phyloP scores from a whole-genome alignment of 2,888 invertebrate genomes.

The Drosophila acutilabella region DNA sequence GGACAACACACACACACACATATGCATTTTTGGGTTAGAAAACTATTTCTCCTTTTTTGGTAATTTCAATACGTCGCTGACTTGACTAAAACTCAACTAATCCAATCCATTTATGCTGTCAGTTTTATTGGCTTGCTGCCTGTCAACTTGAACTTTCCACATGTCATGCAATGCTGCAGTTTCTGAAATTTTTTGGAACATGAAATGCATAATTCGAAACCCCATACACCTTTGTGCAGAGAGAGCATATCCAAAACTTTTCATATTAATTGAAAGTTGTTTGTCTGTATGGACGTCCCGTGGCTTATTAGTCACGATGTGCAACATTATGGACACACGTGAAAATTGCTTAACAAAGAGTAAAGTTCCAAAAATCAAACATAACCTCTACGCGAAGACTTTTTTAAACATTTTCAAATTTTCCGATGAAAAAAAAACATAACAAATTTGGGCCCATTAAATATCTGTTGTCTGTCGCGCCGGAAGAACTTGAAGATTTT shows the following conservation, averaged over 20 bases:
- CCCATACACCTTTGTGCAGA: slow-evolving; percentile 2
- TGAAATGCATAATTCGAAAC: slow-evolving; percentile 70
- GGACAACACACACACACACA: no score
- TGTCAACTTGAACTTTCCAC: slow-evolving; percentile 77
- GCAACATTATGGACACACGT: slow-evolving; percentile 59
- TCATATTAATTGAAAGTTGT: slow-evolving; percentile 76
- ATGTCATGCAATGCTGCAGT: slow-evolving; percentile 78
- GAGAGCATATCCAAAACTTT: slow-evolving; percentile 44
- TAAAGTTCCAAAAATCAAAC: slow-evolving; percentile 19
- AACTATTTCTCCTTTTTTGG: slow-evolving; percentile 39
- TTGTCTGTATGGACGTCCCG: slow-evolving; percentile 73
- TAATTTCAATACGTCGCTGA: slow-evolving; percentile 66
- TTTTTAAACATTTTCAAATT: slow-evolving; percentile 21
- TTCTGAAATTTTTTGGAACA: slow-evolving; percentile 48
- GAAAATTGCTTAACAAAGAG: slow-evolving; percentile 57
- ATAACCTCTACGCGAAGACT: slow-evolving; percentile 2
- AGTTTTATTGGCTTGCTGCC: slow-evolving; percentile 80
- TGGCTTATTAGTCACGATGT: slow-evolving; percentile 84
- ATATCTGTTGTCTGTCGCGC: slow-evolving; percentile 43
- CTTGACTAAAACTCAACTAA: slow-evolving; percentile 83
- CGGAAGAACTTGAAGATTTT: slow-evolving; percentile 65
- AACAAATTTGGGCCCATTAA: slow-evolving; percentile 42
- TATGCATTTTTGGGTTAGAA: slow-evolving; percentile 18
- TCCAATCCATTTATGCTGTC: slow-evolving; percentile 84
- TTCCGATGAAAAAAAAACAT: neutral